Conservation (phyloP, 2,797 vertebrate species). For the Phrynocephalus guinanensis region DNA sequence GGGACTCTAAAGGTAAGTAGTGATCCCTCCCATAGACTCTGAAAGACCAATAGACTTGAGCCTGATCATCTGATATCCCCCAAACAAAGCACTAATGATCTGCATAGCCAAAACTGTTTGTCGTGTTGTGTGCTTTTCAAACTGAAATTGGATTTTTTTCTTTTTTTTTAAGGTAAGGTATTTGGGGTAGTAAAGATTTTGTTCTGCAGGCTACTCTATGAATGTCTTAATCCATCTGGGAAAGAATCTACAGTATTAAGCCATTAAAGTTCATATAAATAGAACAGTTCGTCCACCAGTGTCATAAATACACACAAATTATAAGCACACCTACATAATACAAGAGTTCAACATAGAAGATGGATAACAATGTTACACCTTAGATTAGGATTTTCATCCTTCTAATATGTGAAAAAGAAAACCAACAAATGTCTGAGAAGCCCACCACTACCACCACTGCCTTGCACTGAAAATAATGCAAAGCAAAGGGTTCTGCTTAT, state of each 20-base stretch:
- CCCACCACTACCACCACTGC: no score
- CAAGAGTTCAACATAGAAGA: constrained; percentile 59
- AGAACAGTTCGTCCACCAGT: constrained; percentile 51
- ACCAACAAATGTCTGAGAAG: not conserved
- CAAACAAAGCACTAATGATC: no score
- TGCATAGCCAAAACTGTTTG: no score
- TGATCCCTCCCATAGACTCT: no score
- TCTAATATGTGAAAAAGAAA: constrained; percentile 17
- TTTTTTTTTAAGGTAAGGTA: constrained; percentile 58
- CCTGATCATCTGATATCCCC: no score
- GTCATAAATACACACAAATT: constrained; percentile 45
- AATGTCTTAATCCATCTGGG: constrained; percentile 50
- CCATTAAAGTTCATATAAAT: constrained; percentile 62
- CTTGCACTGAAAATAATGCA: no score
- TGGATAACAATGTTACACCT: constrained; percentile 33
- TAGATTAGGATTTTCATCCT: constrained; percentile 52
- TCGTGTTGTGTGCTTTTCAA: not conserved
- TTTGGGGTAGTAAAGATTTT: constrained; percentile 62
- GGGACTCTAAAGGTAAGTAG: no score
- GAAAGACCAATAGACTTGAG: no score
- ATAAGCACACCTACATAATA: constrained; percentile 55
- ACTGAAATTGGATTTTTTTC: constrained; percentile 66
- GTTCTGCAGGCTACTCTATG: constrained; percentile 65
- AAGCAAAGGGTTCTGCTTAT: no score
- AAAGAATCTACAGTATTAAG: constrained; percentile 57